Percentiles rank a stretch among this genome's conserved stretches.
Conservation (phyloP, 2,888 invertebrate genomes). For the Napeogenes sylphis region DNA sequence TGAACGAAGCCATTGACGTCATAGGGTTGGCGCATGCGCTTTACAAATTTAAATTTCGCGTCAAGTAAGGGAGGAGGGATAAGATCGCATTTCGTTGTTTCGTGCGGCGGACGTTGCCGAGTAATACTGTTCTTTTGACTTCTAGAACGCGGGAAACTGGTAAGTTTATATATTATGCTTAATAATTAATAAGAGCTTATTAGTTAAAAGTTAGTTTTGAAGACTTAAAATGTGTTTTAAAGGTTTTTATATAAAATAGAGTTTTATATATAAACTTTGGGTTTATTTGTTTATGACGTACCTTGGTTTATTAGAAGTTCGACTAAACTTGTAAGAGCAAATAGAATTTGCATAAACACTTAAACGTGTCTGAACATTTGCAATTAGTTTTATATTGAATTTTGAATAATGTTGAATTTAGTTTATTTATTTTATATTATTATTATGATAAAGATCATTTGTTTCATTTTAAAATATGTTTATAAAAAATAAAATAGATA, state of each 20-base stretch:
- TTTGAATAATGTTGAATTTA: too few relatives aligned
- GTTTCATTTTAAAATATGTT: too few relatives aligned
- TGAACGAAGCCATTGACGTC: constrained; percentile 76
- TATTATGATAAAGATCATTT: too few relatives aligned
- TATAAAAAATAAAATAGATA: too few relatives aligned
- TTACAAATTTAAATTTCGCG: constrained; percentile 38
- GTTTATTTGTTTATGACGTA: too few relatives aligned
- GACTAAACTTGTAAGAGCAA: too few relatives aligned
- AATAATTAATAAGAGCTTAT: constrained; percentile 5
- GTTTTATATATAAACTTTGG: too few relatives aligned
- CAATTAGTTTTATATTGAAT: too few relatives aligned
- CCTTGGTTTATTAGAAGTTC: too few relatives aligned
- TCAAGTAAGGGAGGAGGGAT: constrained; percentile 28
- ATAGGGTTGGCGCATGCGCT: constrained; percentile 62
- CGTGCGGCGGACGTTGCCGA: constrained; percentile 48
- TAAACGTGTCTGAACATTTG: too few relatives aligned
- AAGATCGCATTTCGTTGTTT: constrained; percentile 58
- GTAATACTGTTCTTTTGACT: constrained; percentile 16
- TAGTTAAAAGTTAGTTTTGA: neutral
- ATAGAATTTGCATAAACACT: too few relatives aligned
- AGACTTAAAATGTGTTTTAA: neutral
- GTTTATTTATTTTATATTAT: too few relatives aligned
- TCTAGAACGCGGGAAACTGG: constrained; percentile 55
- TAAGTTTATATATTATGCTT: constrained; percentile 55
- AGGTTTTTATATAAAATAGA: neutral